A percentile compares a stretch with the other conserved stretches of the same genome.
phyloP scores from a whole-genome alignment of 2,888 invertebrate genomes.

The Catocala fraxini region DNA sequence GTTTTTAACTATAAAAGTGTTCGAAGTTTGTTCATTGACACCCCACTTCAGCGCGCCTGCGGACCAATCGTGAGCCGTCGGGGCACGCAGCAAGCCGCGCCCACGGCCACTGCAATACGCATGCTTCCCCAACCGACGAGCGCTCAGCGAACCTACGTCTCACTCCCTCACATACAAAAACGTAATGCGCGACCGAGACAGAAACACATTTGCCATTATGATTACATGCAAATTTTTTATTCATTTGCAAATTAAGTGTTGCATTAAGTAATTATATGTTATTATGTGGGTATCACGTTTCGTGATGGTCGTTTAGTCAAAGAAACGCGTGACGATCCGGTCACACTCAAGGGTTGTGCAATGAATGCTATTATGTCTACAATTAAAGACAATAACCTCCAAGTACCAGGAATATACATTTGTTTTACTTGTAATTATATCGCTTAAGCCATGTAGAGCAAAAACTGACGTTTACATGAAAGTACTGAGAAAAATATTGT shows the following conservation, averaged over 20 bases:
- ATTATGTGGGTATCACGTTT: slow-evolving; percentile 71
- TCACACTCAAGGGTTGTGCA: slow-evolving; percentile 51
- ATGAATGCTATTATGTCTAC: slow-evolving; percentile 35
- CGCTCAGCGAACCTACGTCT: slow-evolving; percentile 61
- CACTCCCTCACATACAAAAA: slow-evolving; percentile 60
- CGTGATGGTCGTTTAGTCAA: slow-evolving; percentile 53
- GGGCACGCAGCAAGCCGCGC: slow-evolving; percentile 76
- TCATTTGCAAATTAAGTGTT: slow-evolving; percentile 82
- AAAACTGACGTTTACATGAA: slow-evolving; percentile 8
- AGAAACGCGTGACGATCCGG: slow-evolving; percentile 61
- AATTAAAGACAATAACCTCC: slow-evolving; percentile 41
- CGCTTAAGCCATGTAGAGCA: slow-evolving; percentile 6
- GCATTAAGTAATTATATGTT: slow-evolving; percentile 83
- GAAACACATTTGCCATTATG: slow-evolving; percentile 67
- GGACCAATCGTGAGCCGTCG: slow-evolving; percentile 71
- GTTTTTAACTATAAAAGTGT: slow-evolving; percentile 76
- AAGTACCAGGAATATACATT: slow-evolving; percentile 29
- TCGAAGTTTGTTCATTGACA: slow-evolving; percentile 74
- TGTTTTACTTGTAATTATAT: slow-evolving; percentile 28
- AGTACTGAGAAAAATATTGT: not conserved
- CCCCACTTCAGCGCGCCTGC: slow-evolving; percentile 71
- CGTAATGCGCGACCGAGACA: slow-evolving; percentile 59
- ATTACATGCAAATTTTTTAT: slow-evolving; percentile 84
- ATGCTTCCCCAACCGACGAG: slow-evolving; percentile 75
- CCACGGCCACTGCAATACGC: slow-evolving; percentile 82